A percentile compares a stretch with the other conserved stretches of the same genome.
These are phyloP conservation scores for Cryptotis parvus DNA, from an alignment of 2,113 vertebrate species.

Conservation along the genomic window DNA sequence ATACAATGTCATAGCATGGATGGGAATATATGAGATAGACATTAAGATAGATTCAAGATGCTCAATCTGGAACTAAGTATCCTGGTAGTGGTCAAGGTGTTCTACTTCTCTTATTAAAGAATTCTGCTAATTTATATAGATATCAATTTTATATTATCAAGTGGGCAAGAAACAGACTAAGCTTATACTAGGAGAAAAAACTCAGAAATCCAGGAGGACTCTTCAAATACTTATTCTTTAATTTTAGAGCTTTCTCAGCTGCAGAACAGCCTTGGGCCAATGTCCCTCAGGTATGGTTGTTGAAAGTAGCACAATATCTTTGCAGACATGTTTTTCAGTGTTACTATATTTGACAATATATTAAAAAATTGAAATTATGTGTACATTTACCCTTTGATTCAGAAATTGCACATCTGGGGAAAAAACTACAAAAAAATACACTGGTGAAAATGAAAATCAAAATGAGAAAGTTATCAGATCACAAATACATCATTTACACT, in stretches of 20 bases:
- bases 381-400: not conserved
- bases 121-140: not conserved
- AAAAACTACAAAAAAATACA: not conserved
- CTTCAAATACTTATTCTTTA: not conserved
- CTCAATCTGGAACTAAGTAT: not conserved
- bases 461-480: not conserved
- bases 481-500: not conserved
- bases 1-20: not conserved
- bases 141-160: not conserved
- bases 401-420: not conserved
- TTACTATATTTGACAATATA: not conserved
- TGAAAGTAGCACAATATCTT: not conserved
- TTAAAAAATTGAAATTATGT: not conserved
- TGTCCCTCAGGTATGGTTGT: not conserved
- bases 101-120: not conserved
- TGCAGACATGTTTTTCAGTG: not conserved
- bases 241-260: not conserved
- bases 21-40: not conserved
- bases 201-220: not conserved
- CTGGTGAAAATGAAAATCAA: not conserved
- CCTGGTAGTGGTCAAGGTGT: not conserved
- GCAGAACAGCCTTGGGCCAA: not conserved
- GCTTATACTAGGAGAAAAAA: not conserved
- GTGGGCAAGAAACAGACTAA: not conserved
- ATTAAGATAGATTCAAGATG: constrained; percentile 18